phyloP scores from a whole-genome alignment of 2,797 vertebrate species.

The Microctenopoma lineatum region DNA sequence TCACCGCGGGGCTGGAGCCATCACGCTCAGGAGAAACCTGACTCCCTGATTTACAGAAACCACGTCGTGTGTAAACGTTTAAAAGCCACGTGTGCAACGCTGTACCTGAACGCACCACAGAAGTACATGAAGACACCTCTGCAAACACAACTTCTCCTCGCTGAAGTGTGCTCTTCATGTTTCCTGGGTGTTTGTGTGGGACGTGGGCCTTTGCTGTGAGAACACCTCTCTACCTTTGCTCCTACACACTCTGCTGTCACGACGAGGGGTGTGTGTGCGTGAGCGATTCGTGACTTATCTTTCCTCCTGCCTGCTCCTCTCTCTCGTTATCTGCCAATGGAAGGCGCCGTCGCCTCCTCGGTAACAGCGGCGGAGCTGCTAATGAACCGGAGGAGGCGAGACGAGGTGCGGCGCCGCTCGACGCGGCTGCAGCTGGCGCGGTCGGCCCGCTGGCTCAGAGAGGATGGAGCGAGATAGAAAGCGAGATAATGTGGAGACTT shows the following conservation, averaged over 20 bases:
- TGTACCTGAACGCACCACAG: background rate
- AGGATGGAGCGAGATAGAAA: constrained; percentile 13
- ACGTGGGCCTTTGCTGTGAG: constrained; percentile 4
- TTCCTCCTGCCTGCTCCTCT: background rate
- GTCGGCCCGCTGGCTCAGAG: background rate
- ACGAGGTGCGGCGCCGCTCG: background rate
- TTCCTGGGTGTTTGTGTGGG: constrained; percentile 36
- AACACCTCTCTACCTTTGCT: constrained; percentile 30
- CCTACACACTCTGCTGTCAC: constrained; percentile 15
- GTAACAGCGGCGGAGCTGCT: background rate
- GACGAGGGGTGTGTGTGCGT: background rate
- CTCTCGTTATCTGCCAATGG: constrained; percentile 1
- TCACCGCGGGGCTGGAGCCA: background rate
- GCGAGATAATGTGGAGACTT: constrained; percentile 30
- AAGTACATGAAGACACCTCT: background rate
- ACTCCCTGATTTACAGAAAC: background rate
- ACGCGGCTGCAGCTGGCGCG: background rate
- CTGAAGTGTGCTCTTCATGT: constrained; percentile 1
- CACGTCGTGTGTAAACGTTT: too few relatives aligned
- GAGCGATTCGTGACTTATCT: constrained; percentile 1
- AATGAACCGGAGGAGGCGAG: constrained; percentile 19
- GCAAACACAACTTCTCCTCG: background rate
- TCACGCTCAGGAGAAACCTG: too few relatives aligned
- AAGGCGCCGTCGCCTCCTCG: background rate
- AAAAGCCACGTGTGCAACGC: too few relatives aligned